phyloP scores from a whole-genome alignment of 30 jellyfish, hydroid and myxozoan species.

The Mastigias papua region DNA sequence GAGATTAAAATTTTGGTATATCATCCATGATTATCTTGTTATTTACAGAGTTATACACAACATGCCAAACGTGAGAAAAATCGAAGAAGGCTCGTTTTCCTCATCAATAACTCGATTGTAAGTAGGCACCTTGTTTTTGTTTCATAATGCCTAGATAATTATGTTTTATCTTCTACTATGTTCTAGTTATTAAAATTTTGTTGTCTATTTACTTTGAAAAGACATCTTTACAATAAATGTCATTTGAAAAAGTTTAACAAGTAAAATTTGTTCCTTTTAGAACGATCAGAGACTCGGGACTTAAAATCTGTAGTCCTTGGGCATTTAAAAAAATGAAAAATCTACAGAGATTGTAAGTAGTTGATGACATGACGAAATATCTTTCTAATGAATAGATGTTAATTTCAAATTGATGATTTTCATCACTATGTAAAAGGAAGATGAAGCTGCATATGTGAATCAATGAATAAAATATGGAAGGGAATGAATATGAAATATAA shows the following conservation, averaged over 20 bases:
- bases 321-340: slow-evolving; percentile 57
- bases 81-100: slow-evolving; percentile 34
- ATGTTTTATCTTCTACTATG: background rate
- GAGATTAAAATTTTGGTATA: no score
- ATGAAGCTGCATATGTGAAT: no score
- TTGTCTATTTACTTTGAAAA: no score
- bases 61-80: slow-evolving; percentile 11
- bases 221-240: no score
- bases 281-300: slow-evolving; percentile 56
- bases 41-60: slow-evolving; percentile 26
- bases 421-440: background rate
- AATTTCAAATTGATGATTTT: background rate
- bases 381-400: background rate
- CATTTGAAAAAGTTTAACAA: no score
- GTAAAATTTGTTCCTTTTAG: slow-evolving; percentile 1
- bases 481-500: no score
- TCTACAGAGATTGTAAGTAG: slow-evolving; percentile 41
- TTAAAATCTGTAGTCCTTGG: slow-evolving; percentile 53
- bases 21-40: no score
- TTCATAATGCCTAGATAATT: background rate
- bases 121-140: background rate
- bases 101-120: slow-evolving; percentile 16
- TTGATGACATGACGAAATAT: background rate
- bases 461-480: no score
- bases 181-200: no score